Evolutionary conservation across 1,140 invertebrate species (phyloP), one percentile per base, ranked within the genome.

Genomic region (Antheraea mylitta): DNA sequence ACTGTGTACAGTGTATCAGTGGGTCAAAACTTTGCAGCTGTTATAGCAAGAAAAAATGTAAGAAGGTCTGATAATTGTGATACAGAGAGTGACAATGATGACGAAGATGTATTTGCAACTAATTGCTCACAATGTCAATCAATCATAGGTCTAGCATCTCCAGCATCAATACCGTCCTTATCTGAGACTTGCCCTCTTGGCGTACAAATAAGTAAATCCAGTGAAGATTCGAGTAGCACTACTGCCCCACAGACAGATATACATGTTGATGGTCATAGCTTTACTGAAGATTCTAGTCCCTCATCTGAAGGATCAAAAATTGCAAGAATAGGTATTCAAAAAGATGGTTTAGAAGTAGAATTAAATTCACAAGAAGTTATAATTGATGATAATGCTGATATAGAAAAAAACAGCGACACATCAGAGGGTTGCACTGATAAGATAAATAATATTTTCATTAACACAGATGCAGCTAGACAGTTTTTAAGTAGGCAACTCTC

Each of bases 401-500:
- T 73, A 37, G 82, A 87, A 67, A 81, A 79, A 71, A 71, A 80
- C 63, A 73, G 67, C 68, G 79, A 78, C 36, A 80, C 69, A 70
- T 58, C 76, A 62, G 92, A 93, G 65, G 82, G 75, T 48, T 92
- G 88, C 45, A 92, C 93, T 74, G 93, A 94, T 48, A 94, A 94
- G 80, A 93, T 94, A 58, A 96, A 95, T 74, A 94, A 95, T 75
- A 95, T 95, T 79, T 95, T 96, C 82, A 94, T 95, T 53, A 95
- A 96, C 77, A 95, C 95, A 58, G 94, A 96, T 91, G 94, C 95
- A 53, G 95, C 94, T 45, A 94, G 94, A 80, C 95, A 95, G 77
- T 97, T 95, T 90, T 86, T 95, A 74, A 95, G 94, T 65, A 93
- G 94, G 81, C 96, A 95, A 82, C 89, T 96, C 62, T 97, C 95